These are phyloP conservation scores for Bungarus multicinctus DNA, from an alignment of 2,113 vertebrate species.

Conservation along the genomic window DNA sequence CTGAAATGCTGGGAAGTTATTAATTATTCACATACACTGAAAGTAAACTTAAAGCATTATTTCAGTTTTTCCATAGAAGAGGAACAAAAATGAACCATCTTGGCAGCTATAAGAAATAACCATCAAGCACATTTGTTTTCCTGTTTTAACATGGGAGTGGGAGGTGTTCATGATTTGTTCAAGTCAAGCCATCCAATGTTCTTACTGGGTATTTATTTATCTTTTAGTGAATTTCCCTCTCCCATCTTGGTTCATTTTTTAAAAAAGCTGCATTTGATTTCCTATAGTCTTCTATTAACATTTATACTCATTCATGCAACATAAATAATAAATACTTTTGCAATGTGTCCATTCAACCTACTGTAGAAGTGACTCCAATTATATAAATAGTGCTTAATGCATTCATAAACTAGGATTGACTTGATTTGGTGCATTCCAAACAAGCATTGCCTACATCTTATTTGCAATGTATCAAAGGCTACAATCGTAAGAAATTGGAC, in stretches of 20 bases:
- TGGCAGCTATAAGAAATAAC: neutral
- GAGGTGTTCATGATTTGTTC: slow-evolving; percentile 45
- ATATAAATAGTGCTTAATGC: neutral
- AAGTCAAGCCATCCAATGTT: slow-evolving; percentile 43
- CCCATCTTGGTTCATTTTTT: neutral
- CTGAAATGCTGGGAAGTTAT: neutral
- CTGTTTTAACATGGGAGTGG: slow-evolving; percentile 23
- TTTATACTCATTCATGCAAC: neutral
- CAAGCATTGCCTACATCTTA: neutral
- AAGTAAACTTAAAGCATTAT: neutral
- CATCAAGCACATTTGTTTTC: slow-evolving; percentile 51
- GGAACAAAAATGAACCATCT: neutral
- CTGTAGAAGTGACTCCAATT: neutral
- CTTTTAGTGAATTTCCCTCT: neutral
- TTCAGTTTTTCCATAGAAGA: neutral
- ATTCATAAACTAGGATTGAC: neutral
- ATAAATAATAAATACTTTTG: neutral
- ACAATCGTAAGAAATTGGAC: neutral
- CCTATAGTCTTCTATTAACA: neutral
- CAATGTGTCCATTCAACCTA: neutral
- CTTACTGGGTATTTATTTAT: neutral
- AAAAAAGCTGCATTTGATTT: neutral
- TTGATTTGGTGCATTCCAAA: neutral
- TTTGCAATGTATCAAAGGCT: neutral
- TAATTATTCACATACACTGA: neutral